These are phyloP conservation scores for Stramonita haemastoma DNA, from an alignment of 2,888 invertebrate species.

Conservation along the genomic window DNA sequence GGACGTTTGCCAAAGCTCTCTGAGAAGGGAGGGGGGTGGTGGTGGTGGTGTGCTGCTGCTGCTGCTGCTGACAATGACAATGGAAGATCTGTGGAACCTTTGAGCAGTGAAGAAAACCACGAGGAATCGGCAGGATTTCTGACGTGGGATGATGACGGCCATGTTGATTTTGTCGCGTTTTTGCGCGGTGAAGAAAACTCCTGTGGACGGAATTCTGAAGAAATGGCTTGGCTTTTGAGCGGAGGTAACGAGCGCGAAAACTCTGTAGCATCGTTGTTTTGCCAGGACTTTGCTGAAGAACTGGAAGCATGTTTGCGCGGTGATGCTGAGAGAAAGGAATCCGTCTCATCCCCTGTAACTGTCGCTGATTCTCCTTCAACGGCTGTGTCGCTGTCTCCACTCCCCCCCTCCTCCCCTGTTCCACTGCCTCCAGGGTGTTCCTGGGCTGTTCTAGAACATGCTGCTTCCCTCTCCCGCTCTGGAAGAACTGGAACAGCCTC, in stretches of 20 bases:
- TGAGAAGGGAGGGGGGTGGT: not conserved
- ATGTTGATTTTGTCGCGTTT: too few species aligned
- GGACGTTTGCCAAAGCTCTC: not conserved
- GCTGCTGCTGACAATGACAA: not conserved
- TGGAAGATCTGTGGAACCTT: not conserved
- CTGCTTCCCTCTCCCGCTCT: not conserved
- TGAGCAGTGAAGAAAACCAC: not conserved
- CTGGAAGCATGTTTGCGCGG: not conserved
- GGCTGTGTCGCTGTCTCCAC: not conserved
- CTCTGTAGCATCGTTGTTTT: not conserved
- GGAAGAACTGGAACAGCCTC: constrained; percentile 21
- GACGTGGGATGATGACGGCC: too few species aligned
- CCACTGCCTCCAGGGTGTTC: not conserved
- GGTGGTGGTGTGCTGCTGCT: too few species aligned
- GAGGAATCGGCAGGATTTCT: not conserved
- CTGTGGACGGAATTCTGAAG: too few species aligned
- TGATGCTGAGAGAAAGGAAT: not conserved
- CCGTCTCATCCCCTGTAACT: constrained; percentile 16
- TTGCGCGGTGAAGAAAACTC: too few species aligned
- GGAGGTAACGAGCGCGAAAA: not conserved
- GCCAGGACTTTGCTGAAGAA: not conserved
- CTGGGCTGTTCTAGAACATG: not conserved
- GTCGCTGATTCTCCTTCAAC: not conserved
- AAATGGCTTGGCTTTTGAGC: not conserved
- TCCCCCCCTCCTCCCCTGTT: not conserved